Conservation (phyloP, 2,888 invertebrate genomes). For the Taenaris catops region DNA sequence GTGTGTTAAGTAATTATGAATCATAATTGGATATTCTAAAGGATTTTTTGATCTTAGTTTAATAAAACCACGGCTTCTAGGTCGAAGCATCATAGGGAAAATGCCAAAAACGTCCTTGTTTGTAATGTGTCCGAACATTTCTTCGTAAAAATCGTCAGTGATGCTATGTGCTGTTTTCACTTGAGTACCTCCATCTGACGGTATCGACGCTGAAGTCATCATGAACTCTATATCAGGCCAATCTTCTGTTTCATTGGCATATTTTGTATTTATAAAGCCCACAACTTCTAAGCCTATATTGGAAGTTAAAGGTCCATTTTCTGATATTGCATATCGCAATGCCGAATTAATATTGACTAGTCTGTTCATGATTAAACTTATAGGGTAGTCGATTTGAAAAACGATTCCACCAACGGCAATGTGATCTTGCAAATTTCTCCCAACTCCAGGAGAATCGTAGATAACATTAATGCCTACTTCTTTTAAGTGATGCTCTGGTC, state of each 20-base stretch:
- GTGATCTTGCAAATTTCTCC: slow-evolving; percentile 93
- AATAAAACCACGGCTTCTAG: slow-evolving; percentile 91
- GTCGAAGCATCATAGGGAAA: slow-evolving; percentile 94
- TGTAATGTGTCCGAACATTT: slow-evolving; percentile 85
- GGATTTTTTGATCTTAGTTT: slow-evolving; percentile 85
- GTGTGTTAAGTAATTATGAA: slow-evolving; percentile 95
- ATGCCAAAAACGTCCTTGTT: slow-evolving; percentile 89
- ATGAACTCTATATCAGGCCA: slow-evolving; percentile 97
- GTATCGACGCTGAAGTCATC: slow-evolving; percentile 90
- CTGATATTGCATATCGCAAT: slow-evolving; percentile 90
- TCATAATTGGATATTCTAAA: slow-evolving; percentile 90
- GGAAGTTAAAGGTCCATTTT: slow-evolving; percentile 92
- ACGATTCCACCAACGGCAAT: slow-evolving; percentile 92
- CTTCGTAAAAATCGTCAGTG: slow-evolving; percentile 89
- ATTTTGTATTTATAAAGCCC: slow-evolving; percentile 93
- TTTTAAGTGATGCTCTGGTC: slow-evolving; percentile 85
- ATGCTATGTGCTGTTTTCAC: slow-evolving; percentile 90
- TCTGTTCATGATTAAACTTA: slow-evolving; percentile 89
- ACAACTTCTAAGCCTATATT: slow-evolving; percentile 93
- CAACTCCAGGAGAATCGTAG: slow-evolving; percentile 90
- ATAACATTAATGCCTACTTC: slow-evolving; percentile 87
- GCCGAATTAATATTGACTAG: slow-evolving; percentile 92
- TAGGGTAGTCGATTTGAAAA: slow-evolving; percentile 89
- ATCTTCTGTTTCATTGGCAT: slow-evolving; percentile 91
- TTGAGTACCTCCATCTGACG: slow-evolving; percentile 91